phyloP scores from a whole-genome alignment of 2,797 vertebrate genomes.

The Peromyscus eremicus region DNA sequence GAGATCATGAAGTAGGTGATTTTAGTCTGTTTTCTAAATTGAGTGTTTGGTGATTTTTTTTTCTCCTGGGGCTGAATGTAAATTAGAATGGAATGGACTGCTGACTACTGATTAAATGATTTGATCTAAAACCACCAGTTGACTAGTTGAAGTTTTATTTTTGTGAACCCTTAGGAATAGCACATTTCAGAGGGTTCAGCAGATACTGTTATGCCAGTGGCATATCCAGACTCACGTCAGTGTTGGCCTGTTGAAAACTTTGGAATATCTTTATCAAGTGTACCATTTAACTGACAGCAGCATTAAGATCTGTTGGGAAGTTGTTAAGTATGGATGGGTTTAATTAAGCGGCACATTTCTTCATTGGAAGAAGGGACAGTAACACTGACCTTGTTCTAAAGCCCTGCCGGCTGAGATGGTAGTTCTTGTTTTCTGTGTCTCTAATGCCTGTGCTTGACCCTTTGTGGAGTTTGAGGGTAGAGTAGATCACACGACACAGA shows the following conservation, averaged over 20 bases:
- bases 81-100: constrained; percentile 47
- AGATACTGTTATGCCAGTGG: not conserved
- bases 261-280: not conserved
- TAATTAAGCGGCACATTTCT: not conserved
- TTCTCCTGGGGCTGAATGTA: not conserved
- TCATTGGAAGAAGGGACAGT: not conserved
- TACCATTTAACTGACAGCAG: not conserved
- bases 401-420: not conserved
- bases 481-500: not conserved
- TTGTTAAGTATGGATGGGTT: not conserved
- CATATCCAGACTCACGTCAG: not conserved
- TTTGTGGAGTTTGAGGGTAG: not conserved
- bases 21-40: constrained; percentile 21
- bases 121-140: constrained; percentile 1
- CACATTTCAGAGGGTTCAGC: not conserved
- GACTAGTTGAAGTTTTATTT: constrained; percentile 26
- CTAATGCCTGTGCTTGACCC: not conserved
- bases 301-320: not conserved
- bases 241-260: constrained; percentile 25
- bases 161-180: not conserved
- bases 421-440: not conserved
- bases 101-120: constrained; percentile 58
- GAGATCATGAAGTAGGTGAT: not conserved
- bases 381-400: not conserved
- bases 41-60: not conserved